These are phyloP conservation scores for Balaeniceps rex DNA, from an alignment of 2,113 vertebrate species.

Conservation along the genomic window DNA sequence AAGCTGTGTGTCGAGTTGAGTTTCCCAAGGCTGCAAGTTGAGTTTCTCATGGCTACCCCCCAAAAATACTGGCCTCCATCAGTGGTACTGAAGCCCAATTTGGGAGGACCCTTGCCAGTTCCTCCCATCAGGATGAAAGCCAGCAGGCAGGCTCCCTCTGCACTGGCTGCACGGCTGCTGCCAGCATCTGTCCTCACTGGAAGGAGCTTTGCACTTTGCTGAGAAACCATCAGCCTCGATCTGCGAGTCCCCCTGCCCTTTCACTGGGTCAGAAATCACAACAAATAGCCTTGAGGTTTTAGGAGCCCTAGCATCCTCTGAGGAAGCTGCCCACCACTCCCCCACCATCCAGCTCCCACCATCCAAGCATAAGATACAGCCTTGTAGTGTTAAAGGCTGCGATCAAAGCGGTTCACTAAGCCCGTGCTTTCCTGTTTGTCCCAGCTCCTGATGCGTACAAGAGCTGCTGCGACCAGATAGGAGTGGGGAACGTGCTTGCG, in stretches of 20 bases:
- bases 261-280: background rate
- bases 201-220: background rate
- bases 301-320: background rate
- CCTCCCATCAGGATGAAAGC: background rate
- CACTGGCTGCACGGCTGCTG: background rate
- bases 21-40: background rate
- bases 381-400: background rate
- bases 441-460: background rate
- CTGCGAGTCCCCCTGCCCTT: background rate
- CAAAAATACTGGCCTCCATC: background rate
- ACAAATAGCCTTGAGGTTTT: background rate
- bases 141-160: background rate
- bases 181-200: fast-evolving
- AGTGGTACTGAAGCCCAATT: fast-evolving
- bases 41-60: background rate
- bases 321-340: background rate
- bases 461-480: slow-evolving; percentile 20
- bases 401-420: slow-evolving; percentile 11
- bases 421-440: slow-evolving; percentile 49
- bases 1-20: background rate
- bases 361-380: background rate
- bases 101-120: background rate
- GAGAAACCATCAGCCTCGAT: background rate
- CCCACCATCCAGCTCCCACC: background rate
- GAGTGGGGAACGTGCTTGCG: background rate